Evolutionary conservation across 1,140 invertebrate genomes (phyloP).

Genomic region (Diorhabda sublineata): DNA sequence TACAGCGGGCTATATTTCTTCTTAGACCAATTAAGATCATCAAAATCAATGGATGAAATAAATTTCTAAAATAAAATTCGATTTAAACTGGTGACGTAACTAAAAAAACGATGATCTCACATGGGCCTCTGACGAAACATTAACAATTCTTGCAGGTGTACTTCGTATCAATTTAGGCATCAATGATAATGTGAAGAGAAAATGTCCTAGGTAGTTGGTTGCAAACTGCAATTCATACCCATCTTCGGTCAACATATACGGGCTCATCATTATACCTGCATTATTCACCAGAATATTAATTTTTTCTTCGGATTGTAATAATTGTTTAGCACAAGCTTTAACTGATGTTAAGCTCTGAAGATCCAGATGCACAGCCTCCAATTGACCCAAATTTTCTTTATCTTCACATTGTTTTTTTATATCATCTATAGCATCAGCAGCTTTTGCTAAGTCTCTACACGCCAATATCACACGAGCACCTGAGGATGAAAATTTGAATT

Average conservation of each 20-base stretch:
- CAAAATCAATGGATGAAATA: slow-evolving; percentile 57
- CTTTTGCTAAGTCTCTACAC: slow-evolving; percentile 45
- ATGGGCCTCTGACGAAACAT: slow-evolving; percentile 60
- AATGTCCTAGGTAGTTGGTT: slow-evolving; percentile 79
- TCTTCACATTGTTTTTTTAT: slow-evolving; percentile 49
- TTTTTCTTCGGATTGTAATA: slow-evolving; percentile 56
- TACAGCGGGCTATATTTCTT: slow-evolving; percentile 54
- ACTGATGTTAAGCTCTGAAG: slow-evolving; percentile 70
- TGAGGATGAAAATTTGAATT: slow-evolving; percentile 19
- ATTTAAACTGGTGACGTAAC: background rate
- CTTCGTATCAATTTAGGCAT: slow-evolving; percentile 56
- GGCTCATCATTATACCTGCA: slow-evolving; percentile 73
- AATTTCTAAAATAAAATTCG: background rate
- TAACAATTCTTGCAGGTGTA: slow-evolving; percentile 56
- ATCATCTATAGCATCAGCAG: slow-evolving; percentile 43
- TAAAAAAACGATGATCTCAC: slow-evolving; percentile 43
- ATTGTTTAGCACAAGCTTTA: slow-evolving; percentile 60
- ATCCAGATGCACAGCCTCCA: slow-evolving; percentile 62
- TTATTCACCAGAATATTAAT: slow-evolving; percentile 78
- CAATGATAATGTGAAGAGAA: slow-evolving; percentile 76
- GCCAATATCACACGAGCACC: slow-evolving; percentile 49
- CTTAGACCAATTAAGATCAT: slow-evolving; percentile 64
- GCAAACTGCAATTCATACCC: slow-evolving; percentile 78
- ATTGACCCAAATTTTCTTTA: slow-evolving; percentile 52
- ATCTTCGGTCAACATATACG: slow-evolving; percentile 62